phyloP scores from a whole-genome alignment of 1,140 invertebrate genomes.

The Procambarus virginalis region DNA sequence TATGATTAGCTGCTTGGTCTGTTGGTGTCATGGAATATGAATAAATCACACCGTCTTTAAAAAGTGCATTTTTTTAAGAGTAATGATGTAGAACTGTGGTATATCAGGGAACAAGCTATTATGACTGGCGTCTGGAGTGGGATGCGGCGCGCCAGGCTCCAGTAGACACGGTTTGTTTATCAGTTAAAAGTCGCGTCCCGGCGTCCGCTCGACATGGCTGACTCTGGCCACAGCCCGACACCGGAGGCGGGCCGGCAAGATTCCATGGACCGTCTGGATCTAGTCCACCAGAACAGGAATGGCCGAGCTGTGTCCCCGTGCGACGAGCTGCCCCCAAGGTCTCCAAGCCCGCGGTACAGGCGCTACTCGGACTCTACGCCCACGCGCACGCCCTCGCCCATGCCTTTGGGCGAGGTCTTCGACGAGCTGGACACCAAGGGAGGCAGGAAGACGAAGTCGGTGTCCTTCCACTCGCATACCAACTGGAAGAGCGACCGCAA shows the following conservation, averaged over 20 bases:
- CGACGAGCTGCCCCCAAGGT: conserved; percentile 47
- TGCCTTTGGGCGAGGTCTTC: conserved; percentile 25
- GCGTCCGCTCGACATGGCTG: conserved; percentile 25
- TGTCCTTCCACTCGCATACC: conserved; percentile 69
- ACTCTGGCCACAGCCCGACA: conserved; percentile 46
- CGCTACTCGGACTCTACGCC: conserved; percentile 60
- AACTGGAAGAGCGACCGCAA: conserved; percentile 70
- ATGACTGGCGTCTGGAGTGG: not conserved
- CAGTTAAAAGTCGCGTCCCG: conserved; percentile 7
- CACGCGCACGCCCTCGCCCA: conserved; percentile 45
- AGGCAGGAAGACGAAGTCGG: conserved; percentile 65
- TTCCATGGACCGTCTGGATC: conserved; percentile 15
- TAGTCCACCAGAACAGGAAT: conserved; percentile 28
- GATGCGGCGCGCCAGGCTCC: not conserved
- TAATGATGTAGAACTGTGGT: not conserved
- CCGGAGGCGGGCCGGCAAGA: conserved; percentile 34
- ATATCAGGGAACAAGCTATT: not conserved
- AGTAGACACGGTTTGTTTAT: not conserved
- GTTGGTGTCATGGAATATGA: no score
- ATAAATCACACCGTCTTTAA: no score
- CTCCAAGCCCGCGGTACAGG: conserved; percentile 52
- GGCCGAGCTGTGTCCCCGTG: conserved; percentile 35
- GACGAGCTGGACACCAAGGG: conserved; percentile 40
- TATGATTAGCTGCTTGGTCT: no score
- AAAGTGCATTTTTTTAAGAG: not conserved